Evolutionary conservation across 2,797 vertebrate species (phyloP).

Genomic region (Austrolebias charrua): DNA sequence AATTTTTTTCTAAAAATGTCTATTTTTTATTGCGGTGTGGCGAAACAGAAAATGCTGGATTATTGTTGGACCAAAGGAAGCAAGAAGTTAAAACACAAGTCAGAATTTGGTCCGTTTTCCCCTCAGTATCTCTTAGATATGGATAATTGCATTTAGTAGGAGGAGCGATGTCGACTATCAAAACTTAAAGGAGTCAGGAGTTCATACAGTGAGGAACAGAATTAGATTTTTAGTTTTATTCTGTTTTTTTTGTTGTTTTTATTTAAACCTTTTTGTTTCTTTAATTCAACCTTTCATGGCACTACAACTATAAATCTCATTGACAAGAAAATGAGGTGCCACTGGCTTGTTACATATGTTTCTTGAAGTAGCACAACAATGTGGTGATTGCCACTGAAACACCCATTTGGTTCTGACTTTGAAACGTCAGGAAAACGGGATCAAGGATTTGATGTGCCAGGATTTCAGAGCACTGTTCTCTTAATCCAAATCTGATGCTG

Average conservation of each 20-base stretch:
- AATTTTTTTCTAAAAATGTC: conserved; percentile 60
- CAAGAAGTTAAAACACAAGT: conserved; percentile 30
- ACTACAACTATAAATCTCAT: neutral
- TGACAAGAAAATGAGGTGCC: neutral
- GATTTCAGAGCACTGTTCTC: conserved; percentile 12
- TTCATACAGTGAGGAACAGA: conserved; percentile 35
- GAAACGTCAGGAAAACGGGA: conserved; percentile 3
- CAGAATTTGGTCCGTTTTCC: neutral
- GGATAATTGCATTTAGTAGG: conserved; percentile 37
- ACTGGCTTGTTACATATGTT: conserved; percentile 8
- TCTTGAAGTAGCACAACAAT: conserved; percentile 4
- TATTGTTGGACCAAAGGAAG: conserved; percentile 66
- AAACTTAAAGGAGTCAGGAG: conserved; percentile 11
- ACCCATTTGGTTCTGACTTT: conserved; percentile 10
- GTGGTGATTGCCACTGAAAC: conserved; percentile 12
- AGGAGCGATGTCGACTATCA: conserved; percentile 13
- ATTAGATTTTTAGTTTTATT: conserved; percentile 1
- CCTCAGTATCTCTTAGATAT: conserved; percentile 14
- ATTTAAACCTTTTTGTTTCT: too few relatives aligned
- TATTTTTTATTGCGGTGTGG: conserved; percentile 67
- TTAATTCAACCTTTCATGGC: neutral
- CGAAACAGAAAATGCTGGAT: conserved; percentile 40
- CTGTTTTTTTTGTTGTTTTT: neutral
- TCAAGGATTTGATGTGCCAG: conserved; percentile 22
- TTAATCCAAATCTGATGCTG: conserved; percentile 44